A percentile compares a stretch with the other conserved stretches of the same genome.
Evolutionary conservation across 2,888 invertebrate species (phyloP).

Genomic region (Dryobota labecula): DNA sequence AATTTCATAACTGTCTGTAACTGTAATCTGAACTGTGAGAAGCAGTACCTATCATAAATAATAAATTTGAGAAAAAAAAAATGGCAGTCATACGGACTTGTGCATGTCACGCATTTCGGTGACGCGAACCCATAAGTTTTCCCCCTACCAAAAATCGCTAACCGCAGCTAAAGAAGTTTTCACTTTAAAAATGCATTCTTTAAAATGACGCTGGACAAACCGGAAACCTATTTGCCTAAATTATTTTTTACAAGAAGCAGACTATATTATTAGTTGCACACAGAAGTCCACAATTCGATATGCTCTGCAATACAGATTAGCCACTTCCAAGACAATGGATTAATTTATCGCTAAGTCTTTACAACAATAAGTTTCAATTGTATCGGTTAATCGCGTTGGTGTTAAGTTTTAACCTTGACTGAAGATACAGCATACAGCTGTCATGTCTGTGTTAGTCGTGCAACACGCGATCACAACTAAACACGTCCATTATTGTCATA

Average conservation of each 20-base stretch:
- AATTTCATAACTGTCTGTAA: too few species aligned
- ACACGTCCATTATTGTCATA: slow-evolving; percentile 51
- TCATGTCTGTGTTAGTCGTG: slow-evolving; percentile 54
- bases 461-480: slow-evolving; percentile 64
- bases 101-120: too few species aligned
- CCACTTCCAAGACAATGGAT: slow-evolving; percentile 56
- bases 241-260: slow-evolving; percentile 13
- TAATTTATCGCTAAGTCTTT: slow-evolving; percentile 56
- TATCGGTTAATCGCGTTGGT: slow-evolving; percentile 53
- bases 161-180: too few species aligned
- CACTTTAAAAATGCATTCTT: not conserved
- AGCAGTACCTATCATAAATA: not conserved
- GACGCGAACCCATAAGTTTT: too few species aligned
- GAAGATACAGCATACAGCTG: slow-evolving; percentile 59
- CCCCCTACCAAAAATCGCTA: too few species aligned
- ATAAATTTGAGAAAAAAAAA: too few species aligned
- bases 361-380: slow-evolving; percentile 58
- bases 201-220: not conserved
- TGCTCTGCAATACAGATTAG: slow-evolving; percentile 37
- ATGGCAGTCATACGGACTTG: too few species aligned
- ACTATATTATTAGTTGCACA: slow-evolving; percentile 11
- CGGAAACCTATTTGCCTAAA: not conserved
- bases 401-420: slow-evolving; percentile 65
- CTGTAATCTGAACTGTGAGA: not conserved
- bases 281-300: slow-evolving; percentile 31